Base-by-base conservation (phyloP, 2,113 vertebrate genomes). In the Spea bombifrons region DNA sequence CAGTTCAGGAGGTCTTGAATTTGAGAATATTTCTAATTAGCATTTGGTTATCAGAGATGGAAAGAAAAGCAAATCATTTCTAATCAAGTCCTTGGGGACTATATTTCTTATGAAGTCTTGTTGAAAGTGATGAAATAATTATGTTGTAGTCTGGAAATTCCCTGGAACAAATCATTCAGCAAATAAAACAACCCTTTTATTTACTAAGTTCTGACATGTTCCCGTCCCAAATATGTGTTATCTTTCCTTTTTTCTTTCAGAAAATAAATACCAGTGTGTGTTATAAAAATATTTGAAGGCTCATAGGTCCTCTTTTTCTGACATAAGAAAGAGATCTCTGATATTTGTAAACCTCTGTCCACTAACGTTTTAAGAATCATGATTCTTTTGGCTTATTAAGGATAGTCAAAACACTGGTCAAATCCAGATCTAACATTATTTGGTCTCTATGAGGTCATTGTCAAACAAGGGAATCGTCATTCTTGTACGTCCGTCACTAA, bases 21-120 rank as follows among this genome's bases (percentile, higher is more conserved):
- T 75, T 83, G 44, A 0, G 44, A 75, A 75, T 74, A 81, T 75
- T 73, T 83, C 75, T 84, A 86, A 82, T 81, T 86, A 66, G 15
- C 73, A 65, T 86, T 82, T 68, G 48, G 65, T 77, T 86, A 83
- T 81, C 80, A 83, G 48, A 66, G 2, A 75, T 59, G 73, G 66
- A 8, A 6, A 48, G 46, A 50, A 71, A 84, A 77, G 66, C 50
- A 83, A 83, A 68, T 48, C 43, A 73, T 81, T 66, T 30, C n/a
- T 72, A 75, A 83, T 82, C 77, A 79, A 79, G 64, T 75, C 79
- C 80, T 73, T 71, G 5, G 79, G 74, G 73, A 80, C 4, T 5
- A 76, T 17, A 75, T 81, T 85, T 57, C 64, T 44, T 5, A 15
- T 75, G 71, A 80, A 72, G 82, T 0, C 16, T 78, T 82, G 50